These are phyloP conservation scores for Pteronura brasiliensis DNA, from an alignment of 2,113 vertebrate species.

Conservation along the genomic window DNA sequence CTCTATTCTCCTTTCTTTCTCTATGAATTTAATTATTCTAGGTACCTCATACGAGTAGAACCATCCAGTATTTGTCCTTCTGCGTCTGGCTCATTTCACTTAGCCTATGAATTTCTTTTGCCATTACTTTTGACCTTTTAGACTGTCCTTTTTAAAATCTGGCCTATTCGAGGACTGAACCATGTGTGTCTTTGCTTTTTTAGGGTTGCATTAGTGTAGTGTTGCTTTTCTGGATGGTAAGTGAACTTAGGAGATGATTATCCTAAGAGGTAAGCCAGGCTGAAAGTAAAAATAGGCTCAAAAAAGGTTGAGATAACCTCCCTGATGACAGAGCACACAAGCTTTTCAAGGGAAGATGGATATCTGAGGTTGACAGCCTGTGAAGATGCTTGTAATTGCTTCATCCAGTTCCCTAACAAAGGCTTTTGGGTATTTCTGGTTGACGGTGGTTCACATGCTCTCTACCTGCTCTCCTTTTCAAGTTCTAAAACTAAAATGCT, in stretches of 20 bases:
- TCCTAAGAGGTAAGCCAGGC: not conserved
- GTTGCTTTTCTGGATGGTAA: not conserved
- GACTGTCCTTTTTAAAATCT: not conserved
- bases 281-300: conserved; percentile 41
- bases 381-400: not conserved
- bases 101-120: not conserved
- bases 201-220: not conserved
- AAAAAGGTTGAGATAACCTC: conserved; percentile 23
- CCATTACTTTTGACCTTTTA: not conserved
- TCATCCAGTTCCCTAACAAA: not conserved
- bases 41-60: not conserved
- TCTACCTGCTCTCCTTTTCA: not conserved
- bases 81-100: conserved; percentile 2
- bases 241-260: conserved; percentile 3
- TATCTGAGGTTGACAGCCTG: not conserved
- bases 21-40: not conserved
- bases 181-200: not conserved
- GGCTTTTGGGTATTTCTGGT: not conserved
- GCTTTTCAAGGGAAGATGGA: not conserved
- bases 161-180: not conserved
- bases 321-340: not conserved
- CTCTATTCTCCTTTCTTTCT: not conserved
- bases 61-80: not conserved
- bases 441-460: not conserved
- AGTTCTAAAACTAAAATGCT: not conserved